Conservation (phyloP, 2,797 vertebrate genomes). For the Gila robusta region DNA sequence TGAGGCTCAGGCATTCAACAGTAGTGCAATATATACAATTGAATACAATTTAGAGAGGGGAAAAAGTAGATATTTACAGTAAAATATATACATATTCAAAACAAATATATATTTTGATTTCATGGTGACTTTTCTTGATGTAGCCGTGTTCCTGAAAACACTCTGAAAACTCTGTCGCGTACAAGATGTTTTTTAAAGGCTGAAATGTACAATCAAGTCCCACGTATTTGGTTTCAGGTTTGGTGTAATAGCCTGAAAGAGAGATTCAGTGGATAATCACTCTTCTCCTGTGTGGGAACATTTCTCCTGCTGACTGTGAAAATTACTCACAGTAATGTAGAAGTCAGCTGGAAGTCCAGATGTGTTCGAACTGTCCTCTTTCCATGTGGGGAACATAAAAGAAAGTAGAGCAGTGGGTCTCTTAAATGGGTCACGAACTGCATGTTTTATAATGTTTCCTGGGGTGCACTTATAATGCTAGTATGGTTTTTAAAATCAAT, state of each 20-base stretch:
- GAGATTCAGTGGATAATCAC: neutral
- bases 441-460: too few species aligned
- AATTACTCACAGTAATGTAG: neutral
- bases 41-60: too few species aligned
- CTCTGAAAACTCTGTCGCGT: neutral
- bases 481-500: too few species aligned
- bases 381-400: neutral
- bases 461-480: too few species aligned
- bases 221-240: neutral
- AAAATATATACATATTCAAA: too few species aligned
- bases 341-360: neutral
- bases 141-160: neutral
- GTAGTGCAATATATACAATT: too few species aligned
- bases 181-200: neutral
- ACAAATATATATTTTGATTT: neutral
- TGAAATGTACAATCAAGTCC: neutral
- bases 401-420: neutral
- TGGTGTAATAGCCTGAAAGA: neutral
- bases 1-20: too few species aligned
- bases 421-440: neutral
- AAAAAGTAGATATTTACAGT: too few species aligned
- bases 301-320: conserved; percentile 11
- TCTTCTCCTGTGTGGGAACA: neutral
- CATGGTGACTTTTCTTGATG: neutral
- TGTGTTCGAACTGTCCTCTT: neutral